phyloP scores from a whole-genome alignment of 2,113 vertebrate species.

The Hirundichthys speculiger region DNA sequence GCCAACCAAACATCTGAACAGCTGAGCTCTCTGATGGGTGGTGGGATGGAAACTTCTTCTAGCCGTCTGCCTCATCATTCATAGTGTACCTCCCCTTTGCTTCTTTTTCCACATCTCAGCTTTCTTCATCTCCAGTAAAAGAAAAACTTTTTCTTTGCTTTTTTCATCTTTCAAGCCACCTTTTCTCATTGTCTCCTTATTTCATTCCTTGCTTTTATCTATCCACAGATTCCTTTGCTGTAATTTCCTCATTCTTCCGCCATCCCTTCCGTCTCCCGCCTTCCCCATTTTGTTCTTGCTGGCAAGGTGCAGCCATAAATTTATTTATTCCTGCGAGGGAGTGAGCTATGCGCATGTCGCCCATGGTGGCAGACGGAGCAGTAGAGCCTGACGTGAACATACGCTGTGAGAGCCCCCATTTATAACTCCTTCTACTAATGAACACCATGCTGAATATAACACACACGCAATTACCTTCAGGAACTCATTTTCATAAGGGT shows the following conservation, averaged over 20 bases:
- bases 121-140: constrained; percentile 23
- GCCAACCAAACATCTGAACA: constrained; percentile 81
- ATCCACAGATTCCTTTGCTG: constrained; percentile 25
- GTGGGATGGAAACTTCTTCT: constrained; percentile 66
- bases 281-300: constrained; percentile 43
- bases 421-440: constrained; percentile 73
- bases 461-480: constrained; percentile 65
- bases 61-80: constrained; percentile 40
- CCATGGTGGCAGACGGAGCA: constrained; percentile 68
- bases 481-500: constrained; percentile 66
- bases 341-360: constrained; percentile 73
- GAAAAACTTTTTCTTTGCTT: constrained; percentile 22
- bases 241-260: constrained; percentile 15
- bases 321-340: constrained; percentile 61
- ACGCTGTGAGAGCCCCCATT: constrained; percentile 75
- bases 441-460: constrained; percentile 67
- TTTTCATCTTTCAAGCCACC: constrained; percentile 32
- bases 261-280: constrained; percentile 13
- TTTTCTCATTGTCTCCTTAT: constrained; percentile 23
- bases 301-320: constrained; percentile 62
- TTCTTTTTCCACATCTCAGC: constrained; percentile 28
- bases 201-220: constrained; percentile 13
- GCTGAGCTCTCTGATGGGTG: constrained; percentile 69
- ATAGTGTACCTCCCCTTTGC: constrained; percentile 20
- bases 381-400: constrained; percentile 75